phyloP scores from a whole-genome alignment of 53 echinoderm and acorn worm genomes.

The Holothuria leucospilota region DNA sequence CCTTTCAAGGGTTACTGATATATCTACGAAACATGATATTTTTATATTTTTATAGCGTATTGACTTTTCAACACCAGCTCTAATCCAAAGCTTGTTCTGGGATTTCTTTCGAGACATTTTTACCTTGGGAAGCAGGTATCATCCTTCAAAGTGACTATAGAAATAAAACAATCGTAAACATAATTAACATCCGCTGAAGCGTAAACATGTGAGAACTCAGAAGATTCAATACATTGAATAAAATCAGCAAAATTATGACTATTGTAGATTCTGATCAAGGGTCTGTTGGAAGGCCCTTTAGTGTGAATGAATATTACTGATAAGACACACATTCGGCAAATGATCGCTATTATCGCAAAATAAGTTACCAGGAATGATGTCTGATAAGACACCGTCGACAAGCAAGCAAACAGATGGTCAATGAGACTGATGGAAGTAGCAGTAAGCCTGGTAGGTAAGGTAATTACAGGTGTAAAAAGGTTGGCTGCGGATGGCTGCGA shows the following conservation, averaged over 20 bases:
- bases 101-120: no score
- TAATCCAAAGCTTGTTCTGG: neutral
- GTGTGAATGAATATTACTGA: neutral
- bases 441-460: no score
- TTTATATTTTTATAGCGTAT: neutral
- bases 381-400: neutral
- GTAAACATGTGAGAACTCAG: neutral
- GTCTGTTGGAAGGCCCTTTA: neutral
- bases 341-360: neutral
- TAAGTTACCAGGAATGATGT: neutral
- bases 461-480: slow-evolving; percentile 8
- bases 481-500: no score
- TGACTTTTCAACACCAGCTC: no score
- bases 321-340: neutral
- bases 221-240: neutral
- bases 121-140: slow-evolving; percentile 1
- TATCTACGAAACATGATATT: neutral
- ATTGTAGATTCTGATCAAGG: neutral
- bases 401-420: neutral
- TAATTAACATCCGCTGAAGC: neutral
- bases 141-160: neutral
- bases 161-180: slow-evolving; percentile 2
- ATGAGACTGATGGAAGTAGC: neutral
- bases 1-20: neutral
- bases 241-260: slow-evolving; percentile 12